Base-by-base conservation (phyloP, 92 coral and sea anemone genomes). In the Pocillopora grandis region DNA sequence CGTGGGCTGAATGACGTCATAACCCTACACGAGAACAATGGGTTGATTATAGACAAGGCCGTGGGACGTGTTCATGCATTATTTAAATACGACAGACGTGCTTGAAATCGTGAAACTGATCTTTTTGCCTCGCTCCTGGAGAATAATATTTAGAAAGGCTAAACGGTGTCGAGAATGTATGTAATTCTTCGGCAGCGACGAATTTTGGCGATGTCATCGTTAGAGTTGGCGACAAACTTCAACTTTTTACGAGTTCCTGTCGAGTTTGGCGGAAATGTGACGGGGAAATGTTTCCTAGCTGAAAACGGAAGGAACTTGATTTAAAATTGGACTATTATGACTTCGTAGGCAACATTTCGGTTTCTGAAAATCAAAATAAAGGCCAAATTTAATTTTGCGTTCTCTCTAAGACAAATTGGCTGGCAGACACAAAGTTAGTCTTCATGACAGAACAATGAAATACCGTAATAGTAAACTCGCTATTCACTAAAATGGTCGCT, bases 61-160 rank as follows among this genome's bases (percentile, higher is more conserved):
- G 75, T 52, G 67, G 91, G 88, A 91, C 94, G 94, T 91, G 94
- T 81, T 2, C 67, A 76, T 91, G 94, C 78, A 91, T 90, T 82
- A 84, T 91, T 91, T 77, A 91, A 68, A 60, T 72, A 72, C 48
- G 49, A 73, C 86, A 83, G 18, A 57, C 62, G 62, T 66, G 56
- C 86, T 62, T 63, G 49, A 48, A 74, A 73, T 33, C 65, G 86
- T 77, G 86, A 83, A 75, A 65, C 75, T 35, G 75, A 73, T 74
- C 79, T 61, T 80, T 83, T 23, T 63, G 55, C 76, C 21, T 56
- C 37, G 76, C 68, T 71, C 35, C 52, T 11, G 66, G 77, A 58
- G 66, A 71, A 71, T n/a, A 57, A 58, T 55, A 58, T 60, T 36
- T 55, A 35, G 85, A 33, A 58, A 61, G 42, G n/a, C 66, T 69